Base-by-base conservation (phyloP, 2,888 invertebrate genomes). In the Drosophila nr. perissopoda region DNA sequence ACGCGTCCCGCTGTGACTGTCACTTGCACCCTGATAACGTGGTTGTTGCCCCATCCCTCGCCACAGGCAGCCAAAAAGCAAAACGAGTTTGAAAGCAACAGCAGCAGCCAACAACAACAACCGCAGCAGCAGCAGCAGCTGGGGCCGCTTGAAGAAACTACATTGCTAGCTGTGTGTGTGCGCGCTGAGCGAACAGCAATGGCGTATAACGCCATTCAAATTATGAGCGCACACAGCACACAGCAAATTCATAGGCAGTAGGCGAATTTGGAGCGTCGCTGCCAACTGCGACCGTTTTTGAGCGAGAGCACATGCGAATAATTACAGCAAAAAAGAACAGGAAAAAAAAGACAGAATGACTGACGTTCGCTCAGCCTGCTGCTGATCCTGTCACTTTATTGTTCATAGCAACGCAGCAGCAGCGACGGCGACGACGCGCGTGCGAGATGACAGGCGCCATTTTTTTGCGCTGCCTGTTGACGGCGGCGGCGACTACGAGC, bases 381-480 rank as follows among this genome's bases (percentile, higher is more conserved):
- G 38, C 61, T 62, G 78, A 78, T 78, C 78, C 78, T 78, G 68
- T 66, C 59, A 64, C 38, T 64, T 67, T 69, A 29, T 61, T 70
- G 42, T 48, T 29, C 34, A 59, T 25, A 48, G 13, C 27, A 51
- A 36, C 38, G 40, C 53, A 29, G 29, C 31, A 66, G 48, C 59
- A 67, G 18, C 4, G 1, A 16, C 45, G 8, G 16, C 45, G 45
- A 25, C 7, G 45, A 76, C 79, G 71, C 78, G 78, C 76, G 65
- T 76, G 70, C 62, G 67, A 82, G 67, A 53, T 84, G 82, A 85
- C 82, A 78, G 61, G 71, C 83, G 83, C 86, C 83, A 83, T 83
- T 85, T 82, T 56, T 31, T 29, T 57, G 45, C 16, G 45, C 40
- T 63, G 69, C 38, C 73, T 73, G 57, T 58, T 66, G 61, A 75